Evolutionary conservation across 2,797 vertebrate species (phyloP), one percentile per base, ranked within the genome.

Genomic region (Gallinago solitaria): DNA sequence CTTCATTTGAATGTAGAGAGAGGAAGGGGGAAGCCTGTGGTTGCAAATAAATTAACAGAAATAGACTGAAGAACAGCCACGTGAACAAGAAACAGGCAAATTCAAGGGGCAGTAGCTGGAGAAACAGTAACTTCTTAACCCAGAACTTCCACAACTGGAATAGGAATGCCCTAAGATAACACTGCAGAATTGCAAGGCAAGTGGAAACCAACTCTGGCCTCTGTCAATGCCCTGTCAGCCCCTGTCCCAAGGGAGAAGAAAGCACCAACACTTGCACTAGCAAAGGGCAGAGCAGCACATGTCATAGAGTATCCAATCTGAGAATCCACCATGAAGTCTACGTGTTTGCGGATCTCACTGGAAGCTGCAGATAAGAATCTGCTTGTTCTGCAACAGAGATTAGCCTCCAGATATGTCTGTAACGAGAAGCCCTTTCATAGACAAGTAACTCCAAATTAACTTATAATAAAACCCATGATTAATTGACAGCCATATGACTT

Each of bases 321-420:
- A 75, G 81, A 90, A 54, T 89, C 50, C 50, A 87, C 8, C 59
- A 5, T 48, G 65, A 87, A 87, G 53, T 76, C 47, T 48, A 85
- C 71, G 54, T 93, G 71, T 79, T 94, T 93, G 56, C 60, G 48
- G 33, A 48, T 83, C 68, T 78, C 60, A 32, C 68, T 93, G 68
- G 50, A 83, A 81, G 88, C 68, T 77, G 39, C 45, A 92, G 93
- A 95, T 93, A 93, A 85, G 45, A 90, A 94, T 94, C 94, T 93
- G 74, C 77, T 74, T 90, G 87, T 84, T 85, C 57, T 94, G 80
- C 86, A 82, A 6, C 39, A 87, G 53, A 10, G 13, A 56, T 83
- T 78, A 75, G 41, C 59, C 88, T 92, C 86, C 37, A 93, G 94
- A 64, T 95, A 92, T 4, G 19, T 90, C 88, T 92, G 47, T 73